Percentiles rank a stretch among this genome's conserved stretches.
phyloP scores from a whole-genome alignment of 2,113 vertebrate genomes.

The Riparia riparia region DNA sequence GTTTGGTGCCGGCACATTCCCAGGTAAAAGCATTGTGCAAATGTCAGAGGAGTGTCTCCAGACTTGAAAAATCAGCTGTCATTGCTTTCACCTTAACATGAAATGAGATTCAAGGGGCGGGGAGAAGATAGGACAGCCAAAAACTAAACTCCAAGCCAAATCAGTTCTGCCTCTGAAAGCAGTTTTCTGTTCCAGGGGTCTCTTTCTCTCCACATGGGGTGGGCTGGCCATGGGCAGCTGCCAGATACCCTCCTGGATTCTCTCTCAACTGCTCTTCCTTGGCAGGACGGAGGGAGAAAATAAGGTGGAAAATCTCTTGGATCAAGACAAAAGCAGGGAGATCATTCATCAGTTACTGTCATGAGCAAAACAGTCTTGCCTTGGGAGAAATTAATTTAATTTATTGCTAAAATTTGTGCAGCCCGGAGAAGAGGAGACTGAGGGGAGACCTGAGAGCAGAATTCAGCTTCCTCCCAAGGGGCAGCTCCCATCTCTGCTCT shows the following conservation, averaged over 20 bases:
- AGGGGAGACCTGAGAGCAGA: not conserved
- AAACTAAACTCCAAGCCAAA: not conserved
- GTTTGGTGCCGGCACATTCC: not conserved
- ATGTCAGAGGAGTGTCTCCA: not conserved
- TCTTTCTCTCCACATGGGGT: not conserved
- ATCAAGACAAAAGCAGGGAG: not conserved
- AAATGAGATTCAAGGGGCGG: not conserved
- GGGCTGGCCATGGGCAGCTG: not conserved
- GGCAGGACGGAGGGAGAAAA: not conserved
- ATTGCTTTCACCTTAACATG: not conserved
- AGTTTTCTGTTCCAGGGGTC: not conserved
- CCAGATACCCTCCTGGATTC: not conserved
- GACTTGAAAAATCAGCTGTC: not conserved
- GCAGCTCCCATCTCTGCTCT: not conserved
- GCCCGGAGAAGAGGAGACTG: not conserved
- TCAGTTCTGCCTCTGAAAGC: not conserved
- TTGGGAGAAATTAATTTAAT: not conserved
- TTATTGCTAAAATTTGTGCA: not conserved
- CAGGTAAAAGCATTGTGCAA: not conserved
- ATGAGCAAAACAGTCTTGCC: not conserved
- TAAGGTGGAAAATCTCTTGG: not conserved
- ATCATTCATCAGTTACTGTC: not conserved
- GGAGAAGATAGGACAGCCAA: not conserved
- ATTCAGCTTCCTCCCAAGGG: not conserved
- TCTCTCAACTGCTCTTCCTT: not conserved